Conservation (phyloP, 2,113 vertebrate genomes). For the Lagopus muta region DNA sequence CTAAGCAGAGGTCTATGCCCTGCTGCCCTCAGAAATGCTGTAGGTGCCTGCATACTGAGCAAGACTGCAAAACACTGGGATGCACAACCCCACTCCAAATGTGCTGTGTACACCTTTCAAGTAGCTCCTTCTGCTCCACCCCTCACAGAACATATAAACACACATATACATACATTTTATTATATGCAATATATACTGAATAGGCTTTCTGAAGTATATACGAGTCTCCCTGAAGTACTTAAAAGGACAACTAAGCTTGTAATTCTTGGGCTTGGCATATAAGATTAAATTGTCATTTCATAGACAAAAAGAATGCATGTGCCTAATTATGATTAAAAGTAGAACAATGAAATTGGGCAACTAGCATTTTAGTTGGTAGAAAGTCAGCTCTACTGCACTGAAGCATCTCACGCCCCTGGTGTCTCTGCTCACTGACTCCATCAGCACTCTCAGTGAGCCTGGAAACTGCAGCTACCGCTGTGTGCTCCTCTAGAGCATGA, state of each 20-base stretch:
- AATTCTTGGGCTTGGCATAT: background rate
- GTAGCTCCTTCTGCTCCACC: background rate
- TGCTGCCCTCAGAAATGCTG: background rate
- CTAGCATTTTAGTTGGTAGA: background rate
- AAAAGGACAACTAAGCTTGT: background rate
- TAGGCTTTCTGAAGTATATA: background rate
- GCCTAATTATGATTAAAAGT: background rate
- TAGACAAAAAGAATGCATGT: background rate
- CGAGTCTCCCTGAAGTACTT: background rate
- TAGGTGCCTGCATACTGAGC: background rate
- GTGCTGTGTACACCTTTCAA: background rate
- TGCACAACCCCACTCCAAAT: background rate
- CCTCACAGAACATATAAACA: background rate
- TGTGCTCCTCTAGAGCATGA: accelerated
- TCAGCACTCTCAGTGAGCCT: background rate
- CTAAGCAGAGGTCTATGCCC: background rate
- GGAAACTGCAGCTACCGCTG: background rate
- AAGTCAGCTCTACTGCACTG: background rate
- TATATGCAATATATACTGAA: background rate
- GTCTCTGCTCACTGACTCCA: background rate
- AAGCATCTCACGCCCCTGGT: background rate
- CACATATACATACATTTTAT: accelerated
- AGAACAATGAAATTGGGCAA: background rate
- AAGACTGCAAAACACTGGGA: background rate
- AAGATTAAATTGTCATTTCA: background rate